A percentile compares a stretch with the other conserved stretches of the same genome.
These are phyloP conservation scores for Orchestia grillus DNA, from an alignment of 1,140 invertebrate species.

Conservation along the genomic window DNA sequence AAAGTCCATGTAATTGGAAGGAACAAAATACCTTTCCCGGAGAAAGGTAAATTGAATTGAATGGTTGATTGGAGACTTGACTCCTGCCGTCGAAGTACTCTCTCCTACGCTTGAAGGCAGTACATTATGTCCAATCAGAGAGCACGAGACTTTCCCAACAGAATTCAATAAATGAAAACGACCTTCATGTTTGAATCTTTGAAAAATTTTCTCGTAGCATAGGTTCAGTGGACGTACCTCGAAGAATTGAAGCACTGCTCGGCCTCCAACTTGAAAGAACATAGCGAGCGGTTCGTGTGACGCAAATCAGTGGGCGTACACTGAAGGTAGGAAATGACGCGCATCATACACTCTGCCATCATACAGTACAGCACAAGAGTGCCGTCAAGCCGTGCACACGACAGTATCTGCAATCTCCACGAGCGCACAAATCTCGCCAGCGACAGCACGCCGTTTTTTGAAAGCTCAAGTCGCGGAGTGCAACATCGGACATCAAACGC, in stretches of 20 bases:
- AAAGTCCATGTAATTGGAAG: no score
- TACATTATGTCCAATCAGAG: no score
- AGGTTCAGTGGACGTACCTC: neutral
- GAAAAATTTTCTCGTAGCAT: neutral
- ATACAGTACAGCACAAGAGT: neutral
- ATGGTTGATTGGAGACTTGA: no score
- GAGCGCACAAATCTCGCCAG: neutral
- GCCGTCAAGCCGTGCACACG: neutral
- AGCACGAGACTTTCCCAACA: no score
- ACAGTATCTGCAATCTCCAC: constrained; percentile 9
- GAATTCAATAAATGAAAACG: no score
- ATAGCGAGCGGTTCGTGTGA: neutral
- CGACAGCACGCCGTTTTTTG: neutral
- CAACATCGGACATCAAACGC: neutral
- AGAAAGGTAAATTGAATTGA: no score
- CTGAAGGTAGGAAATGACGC: neutral
- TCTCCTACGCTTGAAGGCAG: no score
- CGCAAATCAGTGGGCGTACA: neutral
- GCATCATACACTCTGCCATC: neutral
- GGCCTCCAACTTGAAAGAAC: neutral
- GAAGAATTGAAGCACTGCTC: neutral
- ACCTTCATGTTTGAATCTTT: neutral
- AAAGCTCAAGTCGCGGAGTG: neutral
- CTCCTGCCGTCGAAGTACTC: no score
- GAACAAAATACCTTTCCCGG: no score